Conservation (phyloP, 2,888 invertebrate species). For the Bursaphelenchus okinawaensis region DNA sequence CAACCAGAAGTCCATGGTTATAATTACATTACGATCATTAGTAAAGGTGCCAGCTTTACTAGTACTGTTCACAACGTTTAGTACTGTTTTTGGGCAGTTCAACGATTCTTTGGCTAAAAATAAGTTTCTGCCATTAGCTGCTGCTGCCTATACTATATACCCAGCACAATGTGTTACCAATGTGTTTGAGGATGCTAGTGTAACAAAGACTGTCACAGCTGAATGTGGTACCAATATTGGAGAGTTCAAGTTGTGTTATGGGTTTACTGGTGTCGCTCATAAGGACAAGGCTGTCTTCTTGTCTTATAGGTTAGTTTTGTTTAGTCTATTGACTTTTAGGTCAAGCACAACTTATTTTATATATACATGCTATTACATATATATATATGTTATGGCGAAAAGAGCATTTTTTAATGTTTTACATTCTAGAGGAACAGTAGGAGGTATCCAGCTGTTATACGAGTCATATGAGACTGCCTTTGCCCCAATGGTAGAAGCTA, state of each 20-base stretch:
- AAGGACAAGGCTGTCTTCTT: slow-evolving; percentile 5
- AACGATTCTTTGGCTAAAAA: neutral
- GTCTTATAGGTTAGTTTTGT: slow-evolving; percentile 5
- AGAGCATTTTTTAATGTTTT: no score
- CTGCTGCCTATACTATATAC: slow-evolving; percentile 4
- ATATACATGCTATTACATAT: no score
- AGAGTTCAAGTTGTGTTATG: neutral
- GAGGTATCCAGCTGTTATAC: neutral
- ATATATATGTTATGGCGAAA: no score
- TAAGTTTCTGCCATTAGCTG: slow-evolving; percentile 1
- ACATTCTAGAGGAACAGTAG: neutral
- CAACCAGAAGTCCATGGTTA: no score
- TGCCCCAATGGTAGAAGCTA: slow-evolving; percentile 17
- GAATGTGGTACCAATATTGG: neutral
- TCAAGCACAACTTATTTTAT: no score
- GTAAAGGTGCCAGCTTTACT: no score
- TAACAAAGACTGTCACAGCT: slow-evolving; percentile 6
- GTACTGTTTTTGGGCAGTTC: no score
- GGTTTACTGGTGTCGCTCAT: neutral
- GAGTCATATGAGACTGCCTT: neutral
- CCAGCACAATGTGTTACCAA: neutral
- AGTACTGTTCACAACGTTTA: no score
- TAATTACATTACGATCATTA: no score
- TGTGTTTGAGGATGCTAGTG: neutral
- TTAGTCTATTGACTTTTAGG: no score